A percentile compares a stretch with the other conserved stretches of the same genome.
phyloP scores from a whole-genome alignment of 2,888 invertebrate genomes.

The Sinelater perroti region DNA sequence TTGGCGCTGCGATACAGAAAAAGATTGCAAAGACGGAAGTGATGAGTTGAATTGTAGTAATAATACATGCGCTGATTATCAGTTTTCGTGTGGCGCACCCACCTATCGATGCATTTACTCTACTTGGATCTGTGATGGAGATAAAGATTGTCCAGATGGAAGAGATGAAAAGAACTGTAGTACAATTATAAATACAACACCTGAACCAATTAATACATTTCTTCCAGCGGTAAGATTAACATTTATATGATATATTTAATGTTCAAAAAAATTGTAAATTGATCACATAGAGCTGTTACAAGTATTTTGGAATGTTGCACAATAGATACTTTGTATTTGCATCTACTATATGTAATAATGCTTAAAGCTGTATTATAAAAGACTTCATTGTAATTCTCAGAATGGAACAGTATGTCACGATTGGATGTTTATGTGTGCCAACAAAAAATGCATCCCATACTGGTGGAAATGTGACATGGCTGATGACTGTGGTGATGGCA shows the following conservation, averaged over 20 bases:
- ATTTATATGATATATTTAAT: neutral
- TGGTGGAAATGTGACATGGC: constrained; percentile 85
- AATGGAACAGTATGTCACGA: constrained; percentile 67
- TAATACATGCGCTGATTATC: constrained; percentile 73
- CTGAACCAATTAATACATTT: constrained; percentile 44
- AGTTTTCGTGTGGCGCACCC: constrained; percentile 70
- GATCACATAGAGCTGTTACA: too few species aligned
- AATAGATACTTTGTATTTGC: too few species aligned
- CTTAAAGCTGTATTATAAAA: neutral
- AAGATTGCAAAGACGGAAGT: constrained; percentile 78
- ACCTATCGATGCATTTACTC: constrained; percentile 72
- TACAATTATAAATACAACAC: constrained; percentile 47
- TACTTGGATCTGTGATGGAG: constrained; percentile 84
- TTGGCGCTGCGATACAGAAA: constrained; percentile 83
- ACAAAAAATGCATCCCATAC: constrained; percentile 75
- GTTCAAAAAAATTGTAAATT: too few species aligned
- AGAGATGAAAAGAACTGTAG: constrained; percentile 77
- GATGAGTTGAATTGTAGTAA: constrained; percentile 79
- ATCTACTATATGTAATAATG: constrained; percentile 19
- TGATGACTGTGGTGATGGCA: constrained; percentile 78
- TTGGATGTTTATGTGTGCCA: constrained; percentile 82
- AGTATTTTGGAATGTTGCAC: too few species aligned
- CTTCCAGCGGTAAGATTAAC: constrained; percentile 29
- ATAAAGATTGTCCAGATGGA: constrained; percentile 74
- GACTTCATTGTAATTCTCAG: constrained; percentile 36